A percentile compares a stretch with the other conserved stretches of the same genome.
These are phyloP conservation scores for Mesembrinibis cayennensis DNA, from an alignment of 2,113 vertebrate genomes.

Conservation along the genomic window DNA sequence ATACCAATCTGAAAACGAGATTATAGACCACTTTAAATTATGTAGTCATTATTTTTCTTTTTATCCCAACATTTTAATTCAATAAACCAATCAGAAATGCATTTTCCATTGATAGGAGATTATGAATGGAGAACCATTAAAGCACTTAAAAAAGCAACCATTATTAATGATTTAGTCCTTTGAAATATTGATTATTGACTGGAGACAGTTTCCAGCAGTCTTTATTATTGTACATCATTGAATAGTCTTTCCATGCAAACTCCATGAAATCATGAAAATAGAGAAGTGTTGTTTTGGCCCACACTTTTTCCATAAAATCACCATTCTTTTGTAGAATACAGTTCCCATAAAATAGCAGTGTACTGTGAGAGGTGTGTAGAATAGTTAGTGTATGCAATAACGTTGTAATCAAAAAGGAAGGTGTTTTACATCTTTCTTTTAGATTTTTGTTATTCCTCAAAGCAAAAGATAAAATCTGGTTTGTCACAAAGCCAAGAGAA, in stretches of 20 bases:
- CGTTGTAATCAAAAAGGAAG: background rate
- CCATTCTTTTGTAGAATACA: background rate
- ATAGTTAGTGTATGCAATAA: background rate
- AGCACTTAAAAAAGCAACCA: constrained; percentile 63
- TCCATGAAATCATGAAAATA: background rate
- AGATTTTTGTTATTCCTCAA: background rate
- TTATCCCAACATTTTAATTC: background rate
- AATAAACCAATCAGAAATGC: constrained; percentile 1
- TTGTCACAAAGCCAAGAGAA: background rate
- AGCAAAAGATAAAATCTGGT: background rate
- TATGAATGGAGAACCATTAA: constrained; percentile 51
- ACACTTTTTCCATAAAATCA: constrained; percentile 36
- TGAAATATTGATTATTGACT: background rate
- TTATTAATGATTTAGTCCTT: constrained; percentile 37
- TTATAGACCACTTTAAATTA: background rate
- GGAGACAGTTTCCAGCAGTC: background rate
- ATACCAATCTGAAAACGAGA: background rate
- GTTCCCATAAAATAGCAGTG: background rate
- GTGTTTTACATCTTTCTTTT: background rate
- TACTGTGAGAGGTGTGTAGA: background rate
- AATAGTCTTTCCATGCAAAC: constrained; percentile 27
- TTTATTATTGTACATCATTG: background rate
- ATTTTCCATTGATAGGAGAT: background rate
- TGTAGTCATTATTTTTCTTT: background rate
- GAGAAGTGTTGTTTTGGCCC: background rate